These are phyloP conservation scores for Apotomis betuletana DNA, from an alignment of 2,888 invertebrate species.

Conservation along the genomic window DNA sequence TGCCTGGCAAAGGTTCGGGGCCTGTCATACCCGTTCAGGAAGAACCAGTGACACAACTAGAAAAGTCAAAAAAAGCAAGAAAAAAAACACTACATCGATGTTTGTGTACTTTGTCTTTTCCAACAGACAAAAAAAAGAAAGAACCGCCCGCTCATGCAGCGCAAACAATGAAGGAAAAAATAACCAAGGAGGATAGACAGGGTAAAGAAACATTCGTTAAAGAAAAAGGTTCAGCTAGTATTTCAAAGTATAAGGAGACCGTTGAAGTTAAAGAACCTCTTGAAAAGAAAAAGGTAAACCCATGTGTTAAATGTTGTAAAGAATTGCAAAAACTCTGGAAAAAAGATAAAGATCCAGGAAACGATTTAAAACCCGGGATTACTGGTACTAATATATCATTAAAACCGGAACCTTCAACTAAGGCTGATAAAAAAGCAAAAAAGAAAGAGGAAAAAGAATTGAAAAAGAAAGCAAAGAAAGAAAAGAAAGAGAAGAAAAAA, in stretches of 20 bases:
- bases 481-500: background rate
- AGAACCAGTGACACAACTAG: background rate
- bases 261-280: background rate
- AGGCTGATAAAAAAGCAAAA: background rate
- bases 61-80: background rate
- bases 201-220: conserved; percentile 12
- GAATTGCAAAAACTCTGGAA: conserved; percentile 1
- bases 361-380: background rate
- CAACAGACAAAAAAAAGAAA: conserved; percentile 17
- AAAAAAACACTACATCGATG: conserved; percentile 14
- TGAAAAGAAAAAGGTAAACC: background rate
- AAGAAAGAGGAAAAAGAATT: background rate
- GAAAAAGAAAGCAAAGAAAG: background rate
- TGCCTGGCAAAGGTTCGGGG: background rate
- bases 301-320: background rate
- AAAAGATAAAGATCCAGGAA: conserved; percentile 7
- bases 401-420: conserved; percentile 2
- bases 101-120: conserved; percentile 23
- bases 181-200: background rate
- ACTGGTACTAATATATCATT: conserved; percentile 17
- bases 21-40: background rate
- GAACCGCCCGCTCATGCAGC: conserved; percentile 5
- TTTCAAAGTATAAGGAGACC: conserved; percentile 20
- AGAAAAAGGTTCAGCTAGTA: conserved; percentile 22
- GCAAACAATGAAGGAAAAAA: conserved; percentile 9